phyloP scores from a whole-genome alignment of 2,113 vertebrate genomes.

The Mugil cephalus region DNA sequence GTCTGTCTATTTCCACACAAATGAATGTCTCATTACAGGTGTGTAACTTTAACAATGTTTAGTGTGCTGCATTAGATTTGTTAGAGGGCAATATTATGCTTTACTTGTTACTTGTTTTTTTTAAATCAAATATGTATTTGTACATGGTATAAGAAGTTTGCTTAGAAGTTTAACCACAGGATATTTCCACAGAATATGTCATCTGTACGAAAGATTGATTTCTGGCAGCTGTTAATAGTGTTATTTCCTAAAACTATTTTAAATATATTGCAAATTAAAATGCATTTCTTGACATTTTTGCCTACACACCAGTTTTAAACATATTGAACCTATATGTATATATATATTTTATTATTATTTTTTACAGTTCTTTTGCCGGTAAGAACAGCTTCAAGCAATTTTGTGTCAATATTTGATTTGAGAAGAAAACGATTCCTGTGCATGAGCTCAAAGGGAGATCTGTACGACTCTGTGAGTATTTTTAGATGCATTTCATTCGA shows the following conservation, averaged over 20 bases:
- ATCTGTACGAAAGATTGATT: constrained; percentile 9
- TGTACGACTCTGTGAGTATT: constrained; percentile 89
- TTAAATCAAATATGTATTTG: too few relatives aligned
- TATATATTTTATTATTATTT: too few relatives aligned
- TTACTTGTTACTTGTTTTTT: too few relatives aligned
- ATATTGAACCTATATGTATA: neutral
- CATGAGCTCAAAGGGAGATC: constrained; percentile 83
- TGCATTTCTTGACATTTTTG: too few relatives aligned
- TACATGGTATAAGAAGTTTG: too few relatives aligned
- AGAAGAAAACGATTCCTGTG: constrained; percentile 87
- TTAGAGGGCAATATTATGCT: neutral
- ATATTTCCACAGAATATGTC: neutral
- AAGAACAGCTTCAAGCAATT: constrained; percentile 78
- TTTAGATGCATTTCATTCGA: neutral
- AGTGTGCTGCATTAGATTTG: neutral
- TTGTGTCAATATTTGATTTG: constrained; percentile 86
- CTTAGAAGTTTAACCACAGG: too few relatives aligned
- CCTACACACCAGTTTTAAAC: too few relatives aligned
- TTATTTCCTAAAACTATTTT: neutral
- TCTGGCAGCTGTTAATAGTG: neutral
- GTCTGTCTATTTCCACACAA: constrained; percentile 48
- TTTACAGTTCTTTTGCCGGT: constrained; percentile 76
- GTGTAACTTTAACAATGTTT: too few relatives aligned
- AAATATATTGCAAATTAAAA: neutral
- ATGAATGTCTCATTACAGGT: neutral